Evolutionary conservation across 2,797 vertebrate species (phyloP), one percentile per base, ranked within the genome.

Genomic region (Phataginus tricuspis): DNA sequence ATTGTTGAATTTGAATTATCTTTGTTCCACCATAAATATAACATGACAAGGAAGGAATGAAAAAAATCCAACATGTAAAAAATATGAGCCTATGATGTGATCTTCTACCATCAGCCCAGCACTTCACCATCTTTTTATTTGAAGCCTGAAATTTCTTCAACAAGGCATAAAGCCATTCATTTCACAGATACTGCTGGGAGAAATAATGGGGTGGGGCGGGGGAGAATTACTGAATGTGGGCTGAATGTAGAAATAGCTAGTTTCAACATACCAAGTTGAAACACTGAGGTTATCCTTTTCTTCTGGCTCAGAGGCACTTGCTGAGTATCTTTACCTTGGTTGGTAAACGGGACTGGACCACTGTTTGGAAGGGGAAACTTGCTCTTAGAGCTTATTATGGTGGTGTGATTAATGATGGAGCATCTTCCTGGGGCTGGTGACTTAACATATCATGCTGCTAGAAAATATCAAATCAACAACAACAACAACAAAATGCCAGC

Each of bases 111-210:
- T 79, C 18, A 12, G 31, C 3, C 37, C 61, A 75, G 15, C 2
- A 19, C 16, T 18, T 25, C 1, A 42, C 27, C 31, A 88, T 85
- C 42, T 83, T 95, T 83, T 93, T 64, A 91, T 86, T 83, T 71
- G 29, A 34, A 90, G 19, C 21, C 64, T 79, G 51, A 83, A 95
- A 95, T 92, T 72, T 96, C 87, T 85, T 77, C 85, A 91, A n/a
- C 25, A 69, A 89, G 85, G 34, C 64, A 74, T 66, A 87, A 96
- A 95, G 55, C 25, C 77, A 96, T 91, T 90, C 78, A 94, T 94
- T 94, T 95, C 64, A 87, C 14, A 79, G 51, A 84, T 31, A 61
- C 34, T n/a, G 5, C 27, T 85, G 84, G 66, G 77, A 39, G 16
- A 97, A 97, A 88, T 85, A 29, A 80, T 4, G 91, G 79, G 42